Evolutionary conservation across 2,797 vertebrate genomes (phyloP).

Genomic region (Arnoldichthys spilopterus): DNA sequence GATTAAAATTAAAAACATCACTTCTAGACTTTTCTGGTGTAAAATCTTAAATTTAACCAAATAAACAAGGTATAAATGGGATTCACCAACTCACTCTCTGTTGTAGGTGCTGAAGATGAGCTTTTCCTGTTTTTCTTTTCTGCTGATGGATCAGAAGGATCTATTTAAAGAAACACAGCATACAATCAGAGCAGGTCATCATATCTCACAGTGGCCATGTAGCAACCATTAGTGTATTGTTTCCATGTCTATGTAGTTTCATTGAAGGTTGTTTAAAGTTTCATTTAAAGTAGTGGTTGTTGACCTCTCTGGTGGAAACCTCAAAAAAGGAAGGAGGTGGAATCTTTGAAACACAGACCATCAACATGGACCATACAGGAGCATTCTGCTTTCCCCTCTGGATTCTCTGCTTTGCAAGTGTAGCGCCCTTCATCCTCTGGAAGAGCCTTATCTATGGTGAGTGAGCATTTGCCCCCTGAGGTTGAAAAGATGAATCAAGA

Average conservation of each 20-base stretch:
- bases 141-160: conserved; percentile 69
- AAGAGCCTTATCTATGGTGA: conserved; percentile 90
- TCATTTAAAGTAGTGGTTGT: not conserved
- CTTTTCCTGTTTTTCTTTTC: conserved; percentile 89
- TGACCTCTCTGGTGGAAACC: not conserved
- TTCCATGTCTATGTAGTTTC: not conserved
- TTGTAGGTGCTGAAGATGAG: conserved; percentile 79
- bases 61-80: too few relatives aligned
- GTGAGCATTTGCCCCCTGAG: conserved; percentile 85
- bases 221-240: not conserved
- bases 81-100: conserved; percentile 84
- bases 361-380: conserved; percentile 90
- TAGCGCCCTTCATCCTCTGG: conserved; percentile 92
- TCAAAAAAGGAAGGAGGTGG: not conserved
- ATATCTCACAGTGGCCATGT: not conserved
- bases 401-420: conserved; percentile 86
- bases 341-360: conserved; percentile 70
- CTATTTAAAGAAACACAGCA: conserved; percentile 27
- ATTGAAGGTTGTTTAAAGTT: too few relatives aligned
- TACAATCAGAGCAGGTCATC: not conserved
- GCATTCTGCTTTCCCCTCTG: conserved; percentile 82
- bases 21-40: not conserved
- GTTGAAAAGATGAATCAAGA: not conserved
- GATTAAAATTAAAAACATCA: not conserved
- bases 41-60: not conserved